These are phyloP conservation scores for Spongia lamella DNA, from an alignment of 37 sponge, comb jelly and placozoan genomes.

Conservation along the genomic window DNA sequence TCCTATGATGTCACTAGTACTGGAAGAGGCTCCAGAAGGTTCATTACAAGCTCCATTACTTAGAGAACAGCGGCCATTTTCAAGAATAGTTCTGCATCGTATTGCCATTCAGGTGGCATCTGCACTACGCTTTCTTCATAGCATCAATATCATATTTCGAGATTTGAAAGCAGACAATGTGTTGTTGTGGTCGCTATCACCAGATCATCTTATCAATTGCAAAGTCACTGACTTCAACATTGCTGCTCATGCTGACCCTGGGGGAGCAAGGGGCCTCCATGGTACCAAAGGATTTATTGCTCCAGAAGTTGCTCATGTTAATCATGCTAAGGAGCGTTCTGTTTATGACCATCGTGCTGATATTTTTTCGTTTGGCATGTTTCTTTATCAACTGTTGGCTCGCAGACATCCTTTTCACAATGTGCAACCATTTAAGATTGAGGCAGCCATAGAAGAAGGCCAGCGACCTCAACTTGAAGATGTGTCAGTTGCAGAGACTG, in stretches of 20 bases:
- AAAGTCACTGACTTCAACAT: conserved; percentile 50
- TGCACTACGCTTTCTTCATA: conserved; percentile 31
- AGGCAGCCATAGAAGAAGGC: neutral
- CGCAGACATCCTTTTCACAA: conserved; percentile 9
- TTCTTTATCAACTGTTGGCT: conserved; percentile 18
- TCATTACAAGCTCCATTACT: conserved; percentile 10
- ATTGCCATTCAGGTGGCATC: conserved; percentile 42
- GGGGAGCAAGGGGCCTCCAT: conserved; percentile 21
- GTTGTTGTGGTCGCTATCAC: conserved; percentile 37
- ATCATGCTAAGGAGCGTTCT: neutral
- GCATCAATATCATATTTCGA: conserved; percentile 30
- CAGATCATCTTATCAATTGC: conserved; percentile 30
- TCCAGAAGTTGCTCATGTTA: conserved; percentile 35
- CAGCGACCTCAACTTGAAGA: conserved; percentile 16
- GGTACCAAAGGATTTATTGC: conserved; percentile 44
- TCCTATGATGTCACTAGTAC: conserved; percentile 24
- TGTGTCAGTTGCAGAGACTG: neutral
- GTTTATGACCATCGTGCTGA: conserved; percentile 26
- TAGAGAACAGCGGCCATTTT: conserved; percentile 15
- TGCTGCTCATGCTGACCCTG: conserved; percentile 18
- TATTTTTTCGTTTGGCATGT: conserved; percentile 35
- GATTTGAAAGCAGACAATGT: conserved; percentile 50
- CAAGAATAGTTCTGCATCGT: conserved; percentile 23
- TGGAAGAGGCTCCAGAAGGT: conserved; percentile 48
- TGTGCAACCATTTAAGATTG: neutral